phyloP scores from a whole-genome alignment of 2,797 vertebrate genomes.

The Thaleichthys pacificus region DNA sequence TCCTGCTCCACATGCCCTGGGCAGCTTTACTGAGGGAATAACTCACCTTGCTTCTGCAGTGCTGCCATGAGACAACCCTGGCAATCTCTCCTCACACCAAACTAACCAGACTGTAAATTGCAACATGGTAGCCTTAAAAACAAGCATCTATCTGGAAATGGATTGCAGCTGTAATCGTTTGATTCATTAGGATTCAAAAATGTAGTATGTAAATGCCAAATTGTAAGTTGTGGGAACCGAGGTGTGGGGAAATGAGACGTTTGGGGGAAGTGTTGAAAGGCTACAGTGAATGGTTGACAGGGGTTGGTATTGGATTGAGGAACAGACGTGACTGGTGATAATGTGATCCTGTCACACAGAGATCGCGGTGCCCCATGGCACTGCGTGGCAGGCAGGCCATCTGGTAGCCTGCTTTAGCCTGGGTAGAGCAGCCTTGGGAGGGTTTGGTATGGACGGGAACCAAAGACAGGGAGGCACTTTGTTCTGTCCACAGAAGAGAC shows the following conservation, averaged over 20 bases:
- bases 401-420: neutral
- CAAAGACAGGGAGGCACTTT: neutral
- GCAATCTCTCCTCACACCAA: neutral
- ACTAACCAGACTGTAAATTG: neutral
- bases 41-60: neutral
- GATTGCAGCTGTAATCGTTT: neutral
- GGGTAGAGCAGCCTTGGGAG: neutral
- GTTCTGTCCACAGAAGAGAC: neutral
- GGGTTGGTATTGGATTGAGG: neutral
- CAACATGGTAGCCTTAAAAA: no score
- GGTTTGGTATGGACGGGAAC: no score
- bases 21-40: neutral
- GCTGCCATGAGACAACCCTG: neutral
- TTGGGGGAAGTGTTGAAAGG: neutral
- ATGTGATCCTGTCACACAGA: conserved; percentile 15
- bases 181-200: neutral
- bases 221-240: neutral
- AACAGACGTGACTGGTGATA: conserved; percentile 27
- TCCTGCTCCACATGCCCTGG: neutral
- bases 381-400: conserved; percentile 9
- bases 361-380: conserved; percentile 25
- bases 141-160: no score
- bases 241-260: neutral
- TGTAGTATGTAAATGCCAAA: neutral
- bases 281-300: neutral